Percentiles rank a stretch among this genome's conserved stretches.
These are phyloP conservation scores for Vimba vimba DNA, from an alignment of 2,113 vertebrate genomes.

Conservation along the genomic window DNA sequence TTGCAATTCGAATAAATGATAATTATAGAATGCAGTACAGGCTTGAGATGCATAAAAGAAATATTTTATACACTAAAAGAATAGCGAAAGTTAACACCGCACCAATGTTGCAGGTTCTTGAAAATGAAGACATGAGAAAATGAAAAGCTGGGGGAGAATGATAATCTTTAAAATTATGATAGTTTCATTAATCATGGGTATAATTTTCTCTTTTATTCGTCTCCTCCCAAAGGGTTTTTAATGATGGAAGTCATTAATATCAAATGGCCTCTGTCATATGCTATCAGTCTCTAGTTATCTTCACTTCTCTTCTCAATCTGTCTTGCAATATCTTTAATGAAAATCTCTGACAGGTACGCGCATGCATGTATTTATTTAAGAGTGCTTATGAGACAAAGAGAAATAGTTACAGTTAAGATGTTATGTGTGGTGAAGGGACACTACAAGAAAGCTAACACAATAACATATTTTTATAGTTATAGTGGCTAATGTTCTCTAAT, in stretches of 20 bases:
- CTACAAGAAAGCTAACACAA: background rate
- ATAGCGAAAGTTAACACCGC: background rate
- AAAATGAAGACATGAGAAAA: constrained; percentile 25
- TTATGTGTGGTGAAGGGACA: background rate
- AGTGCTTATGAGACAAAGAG: background rate
- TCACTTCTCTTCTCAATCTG: constrained; percentile 8
- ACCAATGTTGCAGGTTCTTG: background rate
- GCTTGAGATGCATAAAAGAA: background rate
- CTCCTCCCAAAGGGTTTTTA: constrained; percentile 72
- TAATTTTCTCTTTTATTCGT: constrained; percentile 74
- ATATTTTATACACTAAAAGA: background rate
- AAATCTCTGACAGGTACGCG: constrained; percentile 29
- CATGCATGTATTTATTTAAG: background rate
- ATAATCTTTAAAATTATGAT: constrained; percentile 70
- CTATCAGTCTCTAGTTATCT: constrained; percentile 74
- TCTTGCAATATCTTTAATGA: constrained; percentile 14
- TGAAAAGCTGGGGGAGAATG: constrained; percentile 57
- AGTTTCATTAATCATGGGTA: constrained; percentile 74
- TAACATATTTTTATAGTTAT: background rate
- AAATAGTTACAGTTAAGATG: background rate
- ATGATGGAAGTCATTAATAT: constrained; percentile 82
- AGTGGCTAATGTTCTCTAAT: background rate
- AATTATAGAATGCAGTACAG: background rate
- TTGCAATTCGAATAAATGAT: background rate
- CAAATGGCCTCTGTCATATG: constrained; percentile 76